Percentiles rank a stretch among this genome's conserved stretches.
Evolutionary conservation across 2,888 invertebrate genomes (phyloP).

Genomic region (Vanessa cardui): DNA sequence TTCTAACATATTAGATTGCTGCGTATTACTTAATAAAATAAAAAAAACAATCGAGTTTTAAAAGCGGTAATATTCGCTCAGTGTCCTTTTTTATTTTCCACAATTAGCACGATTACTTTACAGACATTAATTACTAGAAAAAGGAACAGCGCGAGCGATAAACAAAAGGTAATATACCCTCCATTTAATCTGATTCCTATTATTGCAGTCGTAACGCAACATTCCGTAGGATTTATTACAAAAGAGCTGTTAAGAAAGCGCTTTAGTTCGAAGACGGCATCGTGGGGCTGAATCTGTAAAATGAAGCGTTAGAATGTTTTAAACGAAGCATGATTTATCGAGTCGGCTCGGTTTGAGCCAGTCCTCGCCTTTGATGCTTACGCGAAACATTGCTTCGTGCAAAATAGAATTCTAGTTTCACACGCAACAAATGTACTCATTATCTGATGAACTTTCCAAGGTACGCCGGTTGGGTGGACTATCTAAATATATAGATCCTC

Average conservation of each 20-base stretch:
- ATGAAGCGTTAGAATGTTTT: slow-evolving; percentile 67
- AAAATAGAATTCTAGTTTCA: slow-evolving; percentile 80
- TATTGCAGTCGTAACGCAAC: slow-evolving; percentile 73
- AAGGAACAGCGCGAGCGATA: slow-evolving; percentile 54
- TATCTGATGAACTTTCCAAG: slow-evolving; percentile 79
- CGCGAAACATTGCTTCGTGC: slow-evolving; percentile 71
- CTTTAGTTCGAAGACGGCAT: slow-evolving; percentile 60
- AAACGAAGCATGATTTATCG: slow-evolving; percentile 58
- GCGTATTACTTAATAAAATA: neutral
- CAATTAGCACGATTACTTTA: slow-evolving; percentile 45
- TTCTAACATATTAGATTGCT: too few relatives aligned
- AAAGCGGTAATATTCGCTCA: slow-evolving; percentile 15
- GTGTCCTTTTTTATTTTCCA: slow-evolving; percentile 31
- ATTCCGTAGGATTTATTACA: slow-evolving; percentile 74
- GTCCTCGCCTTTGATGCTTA: slow-evolving; percentile 69
- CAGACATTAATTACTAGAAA: slow-evolving; percentile 64
- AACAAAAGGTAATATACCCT: slow-evolving; percentile 69
- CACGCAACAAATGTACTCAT: slow-evolving; percentile 81
- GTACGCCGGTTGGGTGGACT: slow-evolving; percentile 52
- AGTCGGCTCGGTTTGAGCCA: slow-evolving; percentile 57
- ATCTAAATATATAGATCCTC: slow-evolving; percentile 43
- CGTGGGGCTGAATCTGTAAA: slow-evolving; percentile 67
- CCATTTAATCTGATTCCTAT: slow-evolving; percentile 74
- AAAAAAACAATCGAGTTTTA: neutral
- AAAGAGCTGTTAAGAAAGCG: slow-evolving; percentile 70